These are phyloP conservation scores for Lutraria lutraria DNA, from an alignment of 2,888 invertebrate species.

Conservation along the genomic window DNA sequence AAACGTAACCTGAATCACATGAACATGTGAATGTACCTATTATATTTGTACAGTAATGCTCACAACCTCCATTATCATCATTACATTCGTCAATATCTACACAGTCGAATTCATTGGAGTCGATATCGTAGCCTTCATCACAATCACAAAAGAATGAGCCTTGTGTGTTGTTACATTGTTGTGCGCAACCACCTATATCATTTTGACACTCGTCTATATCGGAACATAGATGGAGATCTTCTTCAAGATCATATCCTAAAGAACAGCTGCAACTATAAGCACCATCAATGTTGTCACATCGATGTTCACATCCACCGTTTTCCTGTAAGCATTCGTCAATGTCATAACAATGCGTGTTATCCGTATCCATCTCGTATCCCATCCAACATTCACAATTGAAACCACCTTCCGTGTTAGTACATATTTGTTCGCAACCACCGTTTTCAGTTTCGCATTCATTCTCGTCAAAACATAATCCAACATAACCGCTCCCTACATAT, in stretches of 20 bases:
- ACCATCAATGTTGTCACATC: background rate
- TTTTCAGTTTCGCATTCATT: background rate
- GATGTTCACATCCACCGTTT: background rate
- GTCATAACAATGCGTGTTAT: background rate
- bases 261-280: background rate
- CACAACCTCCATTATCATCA: background rate
- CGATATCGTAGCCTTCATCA: background rate
- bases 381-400: background rate
- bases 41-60: background rate
- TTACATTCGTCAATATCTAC: slow-evolving; percentile 30
- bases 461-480: background rate
- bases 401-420: background rate
- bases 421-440: background rate
- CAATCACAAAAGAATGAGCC: slow-evolving; percentile 4
- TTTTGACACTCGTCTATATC: slow-evolving; percentile 12
- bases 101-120: background rate
- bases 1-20: background rate
- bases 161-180: background rate
- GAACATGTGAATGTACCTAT: background rate
- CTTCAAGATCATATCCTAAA: background rate
- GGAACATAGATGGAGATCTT: background rate
- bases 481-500: background rate
- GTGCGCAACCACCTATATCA: slow-evolving; percentile 2
- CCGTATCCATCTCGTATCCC: background rate
- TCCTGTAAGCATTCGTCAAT: background rate